Base-by-base conservation (phyloP, 2,888 invertebrate species). In the Volucella inanis region DNA sequence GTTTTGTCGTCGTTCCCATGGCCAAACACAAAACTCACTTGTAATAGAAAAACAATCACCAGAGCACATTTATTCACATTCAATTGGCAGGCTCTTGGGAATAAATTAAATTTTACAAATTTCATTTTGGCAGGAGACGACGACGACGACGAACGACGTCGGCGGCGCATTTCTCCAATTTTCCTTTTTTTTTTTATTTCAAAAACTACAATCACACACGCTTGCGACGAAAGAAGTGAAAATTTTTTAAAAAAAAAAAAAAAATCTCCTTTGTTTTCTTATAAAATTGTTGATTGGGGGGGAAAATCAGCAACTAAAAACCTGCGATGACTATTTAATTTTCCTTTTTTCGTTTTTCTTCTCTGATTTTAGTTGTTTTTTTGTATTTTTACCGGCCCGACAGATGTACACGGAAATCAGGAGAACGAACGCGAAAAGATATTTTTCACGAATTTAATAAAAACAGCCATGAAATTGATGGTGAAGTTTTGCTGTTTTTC, bases 311-410 rank as follows among this genome's bases (percentile, higher is more conserved):
- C 47, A n/a, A n/a, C 59, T 8, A 41, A 31, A 15, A 31, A 31
- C 6, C 31, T 31, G 31, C 31, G 31, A 31, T 6, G 31, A 31
- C 6, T 31, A 31, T 3, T 57, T 47, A 65, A 75, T 80, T 14
- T 43, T 59, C 9, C 64, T 75, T 80, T 75, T 80, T 78, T 74
- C 80, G 80, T 84, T 80, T 80, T 74, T 74, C 41, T 52, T 74
- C 41, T 52, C 2, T 39, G 43, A 64, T 68, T 62, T 49, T 74
- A 38, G 39, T 72, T 50, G 12, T 10, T 76, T 70, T 65, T 50
- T 11, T 12, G 64, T 47, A 8, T 54, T 64, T 70, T 59, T 70
- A 65, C 84, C 84, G 84, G 84, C 80, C 68, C 57, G 64, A 54
- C 12, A 22, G 38, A 84, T 70, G 70, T 70, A 64, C 55, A 61